Base-by-base conservation (phyloP, 92 coral and sea anemone species). In the Muricea muricata region DNA sequence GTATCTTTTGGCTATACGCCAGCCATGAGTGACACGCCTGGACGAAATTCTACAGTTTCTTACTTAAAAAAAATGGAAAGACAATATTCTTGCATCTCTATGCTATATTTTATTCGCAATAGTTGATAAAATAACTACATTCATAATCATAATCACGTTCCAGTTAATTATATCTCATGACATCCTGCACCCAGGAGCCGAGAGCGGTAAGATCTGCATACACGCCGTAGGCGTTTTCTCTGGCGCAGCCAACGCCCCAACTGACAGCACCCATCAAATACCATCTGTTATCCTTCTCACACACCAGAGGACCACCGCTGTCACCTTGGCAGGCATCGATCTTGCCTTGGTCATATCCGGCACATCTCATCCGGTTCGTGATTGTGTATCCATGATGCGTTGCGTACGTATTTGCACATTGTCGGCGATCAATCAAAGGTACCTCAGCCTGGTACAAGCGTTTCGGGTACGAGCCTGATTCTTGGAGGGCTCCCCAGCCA, bases 281-380 rank as follows among this genome's bases (percentile, higher is more conserved):
- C 90, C 90, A 86, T 15, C 67, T 85, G n/a, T 67, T 71, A 55
- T 71, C 79, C 63, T 45, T 47, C 45, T 79, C 42, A 71, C 90
- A 86, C 48, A 83, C 78, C 73, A 86, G 72, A 54, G 89, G 89
- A 14, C 89, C 89, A 60, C 89, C 89, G 12, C 84, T 77, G 41
- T 85, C 89, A 13, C 90, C 90, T 46, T 86, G 90, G 46, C 90
- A 86, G 8, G 90, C 90, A 68, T 86, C 90, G n/a, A 86, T 79
- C 1, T 79, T 71, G 4, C 90, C 86, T 30, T 79, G 30, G 69
- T 85, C 73, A 26, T 54, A 86, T 1, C 90, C 90, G 1, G 90
- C 90, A 23, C 90, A 86, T 18, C 65, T 66, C 90, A 86, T 86
- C 37, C 90, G 85, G 1, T 86, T 84, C 24, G 66, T 86, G 28